A percentile compares a stretch with the other conserved stretches of the same genome.
These are phyloP conservation scores for Patiria miniata DNA, from an alignment of 35 echinoderm and acorn worm species.

Conservation along the genomic window DNA sequence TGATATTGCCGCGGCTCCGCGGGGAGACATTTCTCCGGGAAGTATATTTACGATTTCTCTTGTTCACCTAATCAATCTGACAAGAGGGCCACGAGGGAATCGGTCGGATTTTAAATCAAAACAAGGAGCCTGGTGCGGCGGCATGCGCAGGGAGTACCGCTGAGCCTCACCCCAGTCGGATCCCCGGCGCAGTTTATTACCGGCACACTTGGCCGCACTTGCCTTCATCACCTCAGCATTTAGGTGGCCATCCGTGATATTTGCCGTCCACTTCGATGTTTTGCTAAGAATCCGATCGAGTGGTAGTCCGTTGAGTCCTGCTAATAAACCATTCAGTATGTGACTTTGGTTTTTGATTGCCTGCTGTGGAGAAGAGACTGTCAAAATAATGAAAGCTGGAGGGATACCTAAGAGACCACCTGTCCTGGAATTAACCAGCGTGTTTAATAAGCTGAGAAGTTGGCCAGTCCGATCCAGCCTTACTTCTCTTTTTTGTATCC, in stretches of 20 bases:
- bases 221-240: constrained; percentile 27
- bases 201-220: constrained; percentile 13
- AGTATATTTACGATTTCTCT: constrained; percentile 34
- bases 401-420: constrained; percentile 6
- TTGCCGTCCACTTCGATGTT: constrained; percentile 27
- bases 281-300: constrained; percentile 19
- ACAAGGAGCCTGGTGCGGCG: background rate
- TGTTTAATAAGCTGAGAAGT: constrained; percentile 7
- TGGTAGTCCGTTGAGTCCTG: background rate
- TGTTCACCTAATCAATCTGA: constrained; percentile 28
- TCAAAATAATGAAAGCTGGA: constrained; percentile 21
- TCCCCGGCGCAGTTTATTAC: background rate
- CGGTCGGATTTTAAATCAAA: constrained; percentile 22
- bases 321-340: constrained; percentile 31
- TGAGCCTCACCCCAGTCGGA: background rate
- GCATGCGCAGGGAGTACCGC: constrained; percentile 6
- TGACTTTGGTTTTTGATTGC: constrained; percentile 25
- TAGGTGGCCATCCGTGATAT: constrained; percentile 32
- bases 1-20: constrained; percentile 20
- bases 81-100: constrained; percentile 12
- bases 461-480: too few species aligned
- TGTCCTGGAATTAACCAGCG: constrained; percentile 16
- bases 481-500: too few species aligned
- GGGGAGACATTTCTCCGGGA: constrained; percentile 9
- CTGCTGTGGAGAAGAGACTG: constrained; percentile 8